Evolutionary conservation across 2,113 vertebrate genomes (phyloP), one percentile per base, ranked within the genome.

Genomic region (Rhineura floridana): DNA sequence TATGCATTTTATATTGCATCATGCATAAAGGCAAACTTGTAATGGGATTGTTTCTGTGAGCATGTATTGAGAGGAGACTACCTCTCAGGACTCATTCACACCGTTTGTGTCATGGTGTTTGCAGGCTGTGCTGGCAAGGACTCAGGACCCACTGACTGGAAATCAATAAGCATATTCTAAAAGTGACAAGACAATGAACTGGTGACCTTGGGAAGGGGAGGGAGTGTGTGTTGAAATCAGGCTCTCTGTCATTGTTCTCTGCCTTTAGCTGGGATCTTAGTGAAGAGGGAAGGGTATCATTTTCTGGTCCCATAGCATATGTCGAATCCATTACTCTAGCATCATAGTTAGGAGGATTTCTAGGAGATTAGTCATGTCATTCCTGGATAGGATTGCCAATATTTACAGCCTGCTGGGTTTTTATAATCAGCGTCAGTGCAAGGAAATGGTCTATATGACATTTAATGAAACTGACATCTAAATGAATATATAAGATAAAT

Each of bases 391-490:
- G 25, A 83, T 83, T 67, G 62, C 30, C 42, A 50, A 36, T 72
- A 72, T 55, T 39, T 36, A 25, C 3, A 42, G 25, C 36, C 50
- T 42, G n/a, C 36, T 85, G 36, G 28, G 70, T 30, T 59, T 48
- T 46, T 55, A 55, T 59, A 73, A 52, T 84, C 65, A 52, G 65
- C 65, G 9, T 50, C 65, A 25, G 10, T 36, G 65, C 39, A 30
- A 46, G 44, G 81, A 13, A 21, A 11, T 83, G 81, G 44, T 48
- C 63, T 48, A 30, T 69, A 21, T 83, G 81, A n/a, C 7, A 50
- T 83, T 69, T 83, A 69, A 50, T 59, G 78, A 39, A 80, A 80
- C n/a, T 69, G 81, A n/a, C 30, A 83, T 69, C 48, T 83, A 85
- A 75, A 44, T 85, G 36, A 85, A 59, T 59, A 42, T 25, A 19